Percentiles rank a stretch among this genome's conserved stretches.
Conservation (phyloP, 2,113 vertebrate genomes). For the Sturnira hondurensis region DNA sequence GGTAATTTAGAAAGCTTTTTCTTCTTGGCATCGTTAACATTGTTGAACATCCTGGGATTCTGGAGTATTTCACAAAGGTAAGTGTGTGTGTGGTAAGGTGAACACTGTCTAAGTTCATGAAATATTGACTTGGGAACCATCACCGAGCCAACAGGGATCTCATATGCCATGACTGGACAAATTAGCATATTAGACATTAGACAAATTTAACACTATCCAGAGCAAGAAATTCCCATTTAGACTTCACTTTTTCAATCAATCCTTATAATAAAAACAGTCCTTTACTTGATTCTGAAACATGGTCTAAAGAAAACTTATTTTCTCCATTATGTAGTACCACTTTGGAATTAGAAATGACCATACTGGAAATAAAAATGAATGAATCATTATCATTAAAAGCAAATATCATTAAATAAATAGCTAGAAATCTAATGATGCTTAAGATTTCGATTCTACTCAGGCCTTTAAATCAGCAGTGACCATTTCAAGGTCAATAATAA, state of each 20-base stretch:
- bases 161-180: neutral
- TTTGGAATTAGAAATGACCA: conserved; percentile 48
- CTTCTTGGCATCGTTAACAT: conserved; percentile 86
- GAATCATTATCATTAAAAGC: conserved; percentile 44
- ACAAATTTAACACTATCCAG: conserved; percentile 36
- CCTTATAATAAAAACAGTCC: conserved; percentile 32
- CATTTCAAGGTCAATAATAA: conserved; percentile 60
- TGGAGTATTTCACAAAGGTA: conserved; percentile 91
- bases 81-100: neutral
- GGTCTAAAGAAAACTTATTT: neutral
- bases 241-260: neutral
- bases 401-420: conserved; percentile 66
- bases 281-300: conserved; percentile 10
- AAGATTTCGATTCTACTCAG: conserved; percentile 34
- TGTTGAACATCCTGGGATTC: conserved; percentile 87
- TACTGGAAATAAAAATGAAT: conserved; percentile 29
- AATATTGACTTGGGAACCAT: conserved; percentile 32
- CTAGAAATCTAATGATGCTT: conserved; percentile 52
- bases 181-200: conserved; percentile 27
- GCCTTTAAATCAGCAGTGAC: conserved; percentile 37
- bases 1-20: conserved; percentile 94
- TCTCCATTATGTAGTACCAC: neutral
- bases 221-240: conserved; percentile 43
- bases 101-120: conserved; percentile 32
- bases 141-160: neutral